Base-by-base conservation (phyloP, 64 coral and sea anemone species). In the Catalaphyllia jardinei region DNA sequence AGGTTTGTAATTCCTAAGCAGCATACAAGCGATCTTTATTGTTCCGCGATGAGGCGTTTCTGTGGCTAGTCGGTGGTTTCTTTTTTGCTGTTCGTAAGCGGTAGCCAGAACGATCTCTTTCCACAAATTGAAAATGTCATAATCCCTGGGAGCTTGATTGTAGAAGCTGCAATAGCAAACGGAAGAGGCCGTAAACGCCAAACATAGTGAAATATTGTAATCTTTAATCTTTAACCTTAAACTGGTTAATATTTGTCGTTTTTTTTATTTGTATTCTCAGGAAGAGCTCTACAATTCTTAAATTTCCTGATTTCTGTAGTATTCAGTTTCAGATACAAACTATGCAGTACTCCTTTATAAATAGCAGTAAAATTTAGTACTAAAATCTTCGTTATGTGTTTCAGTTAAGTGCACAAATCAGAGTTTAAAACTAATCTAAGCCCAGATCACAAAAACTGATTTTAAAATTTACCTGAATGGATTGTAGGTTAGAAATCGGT, bases 1-100 rank as follows among this genome's bases (percentile, higher is more conserved):
- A 27, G 89, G 89, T 33, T 83, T 52, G 79, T 83, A 91, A 25
- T 84, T 20, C 4, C 60, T 83, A 20, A 91, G n/a, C 39, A 65
- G 76, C 18, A 91, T 0, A 11, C n/a, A 71, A 9, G 78, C 89
- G 31, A 91, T 91, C 62, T 14, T 83, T 29, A 83, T 46, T 25
- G 60, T 17, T 42, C 61, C 30, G 19, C 46, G 31, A 7, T 31
- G 1, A 22, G 80, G 1, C 80, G 16, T 28, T 60, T 29, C 52
- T 28, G 22, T 17, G 17, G 4, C 25, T 51, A 39, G 79, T 16
- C 12, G 29, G 62, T 31, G 71, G 81, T 25, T 3, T 0, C 3
- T 19, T 10, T 13, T 38, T 22, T 71, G 31, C n/a, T 85, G 61
- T 28, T 69, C 81, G 39, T 24, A 85, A 2, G 39, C 62, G 4